phyloP scores from a whole-genome alignment of 2,113 vertebrate species.

The Brevimyrus niger region DNA sequence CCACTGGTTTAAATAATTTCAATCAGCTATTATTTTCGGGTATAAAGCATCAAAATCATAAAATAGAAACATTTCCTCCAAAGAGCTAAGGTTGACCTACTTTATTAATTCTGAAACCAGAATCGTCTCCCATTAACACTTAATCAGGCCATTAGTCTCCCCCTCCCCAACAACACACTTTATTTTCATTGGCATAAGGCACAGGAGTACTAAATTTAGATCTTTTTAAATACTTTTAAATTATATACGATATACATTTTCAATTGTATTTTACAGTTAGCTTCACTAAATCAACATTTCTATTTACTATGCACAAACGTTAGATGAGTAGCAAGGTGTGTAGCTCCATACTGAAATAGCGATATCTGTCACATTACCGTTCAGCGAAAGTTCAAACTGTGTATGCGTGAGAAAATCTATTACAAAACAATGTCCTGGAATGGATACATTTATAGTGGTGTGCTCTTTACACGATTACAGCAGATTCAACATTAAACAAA shows the following conservation, averaged over 20 bases:
- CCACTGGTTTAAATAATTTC: constrained; percentile 5
- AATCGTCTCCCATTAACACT: constrained; percentile 2
- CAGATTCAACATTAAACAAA: constrained; percentile 9
- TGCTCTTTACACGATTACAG: background rate
- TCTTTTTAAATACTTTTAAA: constrained; percentile 22
- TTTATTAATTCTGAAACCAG: constrained; percentile 7
- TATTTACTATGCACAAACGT: background rate
- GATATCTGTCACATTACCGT: constrained; percentile 4
- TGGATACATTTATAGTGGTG: background rate
- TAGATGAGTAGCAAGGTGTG: background rate
- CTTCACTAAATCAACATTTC: constrained; percentile 10
- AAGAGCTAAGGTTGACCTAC: background rate
- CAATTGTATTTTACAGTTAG: background rate
- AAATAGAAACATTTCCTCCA: constrained; percentile 1
- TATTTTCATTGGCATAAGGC: constrained; percentile 66
- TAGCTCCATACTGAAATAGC: constrained; percentile 6
- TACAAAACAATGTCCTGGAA: constrained; percentile 11
- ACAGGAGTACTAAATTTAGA: constrained; percentile 63
- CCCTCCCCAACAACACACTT: constrained; percentile 40
- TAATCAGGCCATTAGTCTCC: constrained; percentile 6
- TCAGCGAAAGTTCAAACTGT: constrained; percentile 14
- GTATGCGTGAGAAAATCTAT: constrained; percentile 13
- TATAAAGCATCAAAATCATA: background rate
- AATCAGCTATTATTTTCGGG: background rate
- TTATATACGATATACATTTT: constrained; percentile 1